Conservation (phyloP, 1,140 invertebrate species). For the Drosophila tristis region DNA sequence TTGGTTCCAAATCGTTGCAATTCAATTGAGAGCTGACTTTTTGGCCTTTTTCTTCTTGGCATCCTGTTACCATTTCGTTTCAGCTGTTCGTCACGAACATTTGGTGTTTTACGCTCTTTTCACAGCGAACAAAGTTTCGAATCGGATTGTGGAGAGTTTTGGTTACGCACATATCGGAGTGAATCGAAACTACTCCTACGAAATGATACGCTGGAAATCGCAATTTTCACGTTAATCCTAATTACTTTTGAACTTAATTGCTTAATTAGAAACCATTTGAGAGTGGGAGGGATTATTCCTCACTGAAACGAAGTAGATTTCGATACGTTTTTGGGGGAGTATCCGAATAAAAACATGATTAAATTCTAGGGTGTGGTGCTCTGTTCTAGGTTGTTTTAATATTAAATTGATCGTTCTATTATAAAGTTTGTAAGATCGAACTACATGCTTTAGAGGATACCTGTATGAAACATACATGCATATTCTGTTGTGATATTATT, state of each 20-base stretch:
- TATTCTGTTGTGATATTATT: too few species aligned
- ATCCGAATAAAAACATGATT: conserved; percentile 27
- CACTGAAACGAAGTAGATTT: conserved; percentile 31
- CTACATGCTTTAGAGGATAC: too few species aligned
- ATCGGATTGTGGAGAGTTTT: conserved; percentile 45
- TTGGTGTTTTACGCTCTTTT: conserved; percentile 65
- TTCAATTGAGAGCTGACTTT: conserved; percentile 58
- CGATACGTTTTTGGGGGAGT: conserved; percentile 26
- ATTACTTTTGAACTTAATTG: conserved; percentile 59
- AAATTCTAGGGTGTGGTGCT: background rate
- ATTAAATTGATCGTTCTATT: too few species aligned
- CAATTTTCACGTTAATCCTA: conserved; percentile 72
- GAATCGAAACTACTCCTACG: conserved; percentile 34
- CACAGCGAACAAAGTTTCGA: conserved; percentile 24
- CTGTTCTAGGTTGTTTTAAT: too few species aligned
- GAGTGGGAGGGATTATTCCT: conserved; percentile 25
- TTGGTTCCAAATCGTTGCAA: conserved; percentile 75
- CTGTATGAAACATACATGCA: too few species aligned
- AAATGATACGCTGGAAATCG: conserved; percentile 63
- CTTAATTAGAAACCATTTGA: conserved; percentile 57
- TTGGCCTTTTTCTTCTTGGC: conserved; percentile 27
- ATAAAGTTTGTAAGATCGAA: too few species aligned
- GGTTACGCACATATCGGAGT: conserved; percentile 63
- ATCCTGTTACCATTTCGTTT: conserved; percentile 60
- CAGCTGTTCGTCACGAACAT: conserved; percentile 68